A percentile compares a stretch with the other conserved stretches of the same genome.
phyloP scores from a whole-genome alignment of 2,888 invertebrate genomes.

The Girardia tigrina region DNA sequence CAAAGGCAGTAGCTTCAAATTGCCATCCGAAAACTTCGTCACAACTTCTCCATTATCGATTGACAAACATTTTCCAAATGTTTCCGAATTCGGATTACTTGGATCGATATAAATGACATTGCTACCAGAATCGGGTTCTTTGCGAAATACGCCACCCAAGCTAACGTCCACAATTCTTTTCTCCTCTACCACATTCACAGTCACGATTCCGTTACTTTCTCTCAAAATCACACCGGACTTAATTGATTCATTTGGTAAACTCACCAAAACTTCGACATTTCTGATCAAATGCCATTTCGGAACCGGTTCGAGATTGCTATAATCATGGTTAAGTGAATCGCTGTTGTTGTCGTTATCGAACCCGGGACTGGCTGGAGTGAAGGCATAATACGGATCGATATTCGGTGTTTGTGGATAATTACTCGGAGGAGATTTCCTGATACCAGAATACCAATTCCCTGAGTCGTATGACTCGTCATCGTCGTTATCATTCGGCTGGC shows the following conservation, averaged over 20 bases:
- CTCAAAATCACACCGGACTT: slow-evolving; percentile 21
- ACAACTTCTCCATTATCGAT: slow-evolving; percentile 33
- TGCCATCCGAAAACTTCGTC: slow-evolving; percentile 15
- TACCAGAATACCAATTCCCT: neutral
- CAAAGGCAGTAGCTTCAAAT: neutral
- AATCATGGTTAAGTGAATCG: neutral
- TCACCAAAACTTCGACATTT: neutral
- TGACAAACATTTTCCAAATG: slow-evolving; percentile 20
- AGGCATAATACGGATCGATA: neutral
- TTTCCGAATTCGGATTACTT: neutral
- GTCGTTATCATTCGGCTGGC: neutral
- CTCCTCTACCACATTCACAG: slow-evolving; percentile 27
- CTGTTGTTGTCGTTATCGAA: neutral
- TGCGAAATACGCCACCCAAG: slow-evolving; percentile 12
- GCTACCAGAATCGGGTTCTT: slow-evolving; percentile 35
- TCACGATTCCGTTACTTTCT: slow-evolving; percentile 4
- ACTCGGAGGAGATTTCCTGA: neutral
- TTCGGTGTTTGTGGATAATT: neutral
- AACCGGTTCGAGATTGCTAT: slow-evolving; percentile 15
- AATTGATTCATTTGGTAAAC: neutral
- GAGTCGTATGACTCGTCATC: neutral
- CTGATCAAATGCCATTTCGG: neutral
- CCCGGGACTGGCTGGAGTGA: slow-evolving; percentile 12
- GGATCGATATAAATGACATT: slow-evolving; percentile 14
- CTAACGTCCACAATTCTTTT: slow-evolving; percentile 31